Percentiles rank a stretch among this genome's conserved stretches.
Evolutionary conservation across 2,113 vertebrate species (phyloP).

Genomic region (Lepus timidus): DNA sequence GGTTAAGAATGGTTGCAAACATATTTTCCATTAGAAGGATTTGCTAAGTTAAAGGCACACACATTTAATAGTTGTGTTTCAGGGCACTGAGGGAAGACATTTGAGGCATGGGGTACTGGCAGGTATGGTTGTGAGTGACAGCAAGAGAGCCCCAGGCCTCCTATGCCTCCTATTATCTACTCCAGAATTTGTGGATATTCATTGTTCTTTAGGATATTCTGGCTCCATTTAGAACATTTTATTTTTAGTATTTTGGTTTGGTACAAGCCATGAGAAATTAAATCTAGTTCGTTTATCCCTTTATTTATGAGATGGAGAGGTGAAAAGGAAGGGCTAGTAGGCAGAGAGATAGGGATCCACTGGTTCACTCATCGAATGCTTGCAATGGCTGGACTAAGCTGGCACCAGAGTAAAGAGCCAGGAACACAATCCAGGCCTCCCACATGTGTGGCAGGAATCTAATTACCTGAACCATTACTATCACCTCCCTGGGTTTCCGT

Average conservation of each 20-base stretch:
- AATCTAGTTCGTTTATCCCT: neutral
- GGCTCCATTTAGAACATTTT: neutral
- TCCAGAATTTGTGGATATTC: neutral
- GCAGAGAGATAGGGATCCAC: too few species aligned
- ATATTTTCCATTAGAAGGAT: neutral
- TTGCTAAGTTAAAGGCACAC: neutral
- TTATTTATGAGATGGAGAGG: too few species aligned
- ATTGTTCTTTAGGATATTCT: neutral
- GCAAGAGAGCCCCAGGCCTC: neutral
- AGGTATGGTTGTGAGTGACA: fast-evolving
- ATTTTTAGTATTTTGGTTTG: neutral
- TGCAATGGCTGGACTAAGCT: too few species aligned
- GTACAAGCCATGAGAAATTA: neutral
- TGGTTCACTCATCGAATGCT: too few species aligned
- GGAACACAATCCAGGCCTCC: too few species aligned
- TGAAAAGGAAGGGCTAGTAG: too few species aligned
- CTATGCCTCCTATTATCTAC: neutral
- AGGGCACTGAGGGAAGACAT: neutral
- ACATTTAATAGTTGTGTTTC: neutral
- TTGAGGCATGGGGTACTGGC: neutral
- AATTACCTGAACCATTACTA: too few species aligned
- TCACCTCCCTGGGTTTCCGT: too few species aligned
- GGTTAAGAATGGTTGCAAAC: neutral
- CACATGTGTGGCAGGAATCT: too few species aligned
- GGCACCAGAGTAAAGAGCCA: too few species aligned